These are phyloP conservation scores for Atrina japonica DNA, from an alignment of 2,888 invertebrate genomes.

Conservation along the genomic window DNA sequence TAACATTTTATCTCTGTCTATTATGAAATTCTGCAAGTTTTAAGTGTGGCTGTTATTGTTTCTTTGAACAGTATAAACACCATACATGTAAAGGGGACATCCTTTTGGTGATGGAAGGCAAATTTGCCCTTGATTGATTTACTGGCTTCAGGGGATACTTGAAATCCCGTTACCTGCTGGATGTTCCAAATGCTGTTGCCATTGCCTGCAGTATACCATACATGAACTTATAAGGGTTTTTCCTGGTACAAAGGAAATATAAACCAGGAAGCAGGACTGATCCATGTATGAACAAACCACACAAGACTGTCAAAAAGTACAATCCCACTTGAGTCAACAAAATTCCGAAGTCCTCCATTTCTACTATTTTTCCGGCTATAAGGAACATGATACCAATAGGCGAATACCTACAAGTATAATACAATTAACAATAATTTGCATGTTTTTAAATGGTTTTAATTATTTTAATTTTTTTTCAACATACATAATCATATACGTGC, in stretches of 20 bases:
- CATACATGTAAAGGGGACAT: too few relatives aligned
- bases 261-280: conserved; percentile 93
- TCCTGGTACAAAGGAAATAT: conserved; percentile 84
- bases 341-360: conserved; percentile 91
- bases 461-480: too few relatives aligned
- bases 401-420: conserved; percentile 70
- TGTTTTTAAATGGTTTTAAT: too few relatives aligned
- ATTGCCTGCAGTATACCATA: conserved; percentile 84
- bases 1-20: too few relatives aligned
- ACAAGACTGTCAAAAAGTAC: conserved; percentile 93
- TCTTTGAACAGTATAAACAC: too few relatives aligned
- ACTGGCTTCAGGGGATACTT: too few relatives aligned
- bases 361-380: conserved; percentile 93
- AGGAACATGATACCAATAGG: conserved; percentile 76
- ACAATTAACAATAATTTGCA: too few relatives aligned
- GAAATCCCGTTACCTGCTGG: conserved; percentile 92
- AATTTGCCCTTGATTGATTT: too few relatives aligned
- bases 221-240: conserved; percentile 77
- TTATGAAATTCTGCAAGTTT: too few relatives aligned
- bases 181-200: conserved; percentile 97
- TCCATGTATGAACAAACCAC: conserved; percentile 93
- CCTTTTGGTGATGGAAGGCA: too few relatives aligned
- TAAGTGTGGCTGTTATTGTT: too few relatives aligned
- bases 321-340: conserved; percentile 92
- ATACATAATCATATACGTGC: too few relatives aligned